Conservation (phyloP, 2,797 vertebrate genomes). For the Pseudomugil tenellus region DNA sequence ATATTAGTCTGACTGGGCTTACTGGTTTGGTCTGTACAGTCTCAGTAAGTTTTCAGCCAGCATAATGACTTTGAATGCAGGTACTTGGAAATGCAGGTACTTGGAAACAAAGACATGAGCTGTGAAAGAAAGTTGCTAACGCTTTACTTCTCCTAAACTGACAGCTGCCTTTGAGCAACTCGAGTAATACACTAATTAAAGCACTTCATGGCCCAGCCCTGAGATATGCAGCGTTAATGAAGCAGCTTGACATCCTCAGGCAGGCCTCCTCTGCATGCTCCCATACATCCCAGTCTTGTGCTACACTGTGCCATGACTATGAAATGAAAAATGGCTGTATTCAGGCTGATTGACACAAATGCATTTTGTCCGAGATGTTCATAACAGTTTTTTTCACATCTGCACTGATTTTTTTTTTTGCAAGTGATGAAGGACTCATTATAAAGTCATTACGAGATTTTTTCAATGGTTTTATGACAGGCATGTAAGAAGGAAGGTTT, state of each 20-base stretch:
- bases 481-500: no score
- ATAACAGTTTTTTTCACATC: not conserved
- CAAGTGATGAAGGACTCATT: no score
- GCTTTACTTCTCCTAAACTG: constrained; percentile 3
- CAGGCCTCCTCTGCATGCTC: not conserved
- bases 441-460: not conserved
- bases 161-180: constrained; percentile 33
- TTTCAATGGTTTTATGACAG: not conserved
- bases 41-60: not conserved
- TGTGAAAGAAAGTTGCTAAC: constrained; percentile 11
- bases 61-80: constrained; percentile 10
- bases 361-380: not conserved
- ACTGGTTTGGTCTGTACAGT: not conserved
- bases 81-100: constrained; percentile 26
- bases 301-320: not conserved
- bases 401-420: not conserved
- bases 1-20: not conserved
- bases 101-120: constrained; percentile 8
- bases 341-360: not conserved
- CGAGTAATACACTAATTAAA: constrained; percentile 34
- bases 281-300: not conserved
- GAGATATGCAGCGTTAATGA: constrained; percentile 5
- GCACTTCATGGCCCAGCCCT: constrained; percentile 16
- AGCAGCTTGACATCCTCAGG: constrained; percentile 1
- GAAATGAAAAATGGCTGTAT: not conserved